phyloP scores from a whole-genome alignment of 2,113 vertebrate species.

The Eubucco bourcierii region DNA sequence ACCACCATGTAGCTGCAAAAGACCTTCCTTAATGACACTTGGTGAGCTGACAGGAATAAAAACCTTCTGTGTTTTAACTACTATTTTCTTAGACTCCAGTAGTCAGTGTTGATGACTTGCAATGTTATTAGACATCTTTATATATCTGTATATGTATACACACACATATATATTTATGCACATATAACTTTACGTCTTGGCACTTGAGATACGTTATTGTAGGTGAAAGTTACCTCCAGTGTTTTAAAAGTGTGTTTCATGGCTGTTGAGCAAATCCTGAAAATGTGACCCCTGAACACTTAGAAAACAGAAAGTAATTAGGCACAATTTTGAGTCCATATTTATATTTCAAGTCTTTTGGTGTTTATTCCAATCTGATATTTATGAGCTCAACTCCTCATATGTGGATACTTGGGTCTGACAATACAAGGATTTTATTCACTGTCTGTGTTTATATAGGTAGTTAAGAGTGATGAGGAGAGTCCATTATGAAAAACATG shows the following conservation, averaged over 20 bases:
- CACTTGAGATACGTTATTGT: background rate
- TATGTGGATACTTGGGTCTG: background rate
- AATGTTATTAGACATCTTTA: background rate
- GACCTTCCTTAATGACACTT: background rate
- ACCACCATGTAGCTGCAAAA: background rate
- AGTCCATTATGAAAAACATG: background rate
- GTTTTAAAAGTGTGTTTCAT: background rate
- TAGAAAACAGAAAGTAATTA: background rate
- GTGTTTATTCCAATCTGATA: background rate
- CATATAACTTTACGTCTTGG: background rate
- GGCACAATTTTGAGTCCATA: background rate
- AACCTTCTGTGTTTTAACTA: background rate
- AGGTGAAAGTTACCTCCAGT: background rate
- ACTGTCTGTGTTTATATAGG: rapidly evolving
- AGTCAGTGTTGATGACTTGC: background rate
- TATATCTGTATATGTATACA: background rate
- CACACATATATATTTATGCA: no score
- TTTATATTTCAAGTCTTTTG: background rate
- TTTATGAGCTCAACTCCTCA: background rate
- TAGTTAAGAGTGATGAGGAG: background rate
- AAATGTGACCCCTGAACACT: background rate
- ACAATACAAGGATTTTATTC: background rate
- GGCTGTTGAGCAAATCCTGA: background rate
- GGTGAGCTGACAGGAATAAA: background rate
- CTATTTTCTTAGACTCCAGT: background rate